These are phyloP conservation scores for Armadillidium nasatum DNA, from an alignment of 1,140 invertebrate genomes.

Conservation along the genomic window DNA sequence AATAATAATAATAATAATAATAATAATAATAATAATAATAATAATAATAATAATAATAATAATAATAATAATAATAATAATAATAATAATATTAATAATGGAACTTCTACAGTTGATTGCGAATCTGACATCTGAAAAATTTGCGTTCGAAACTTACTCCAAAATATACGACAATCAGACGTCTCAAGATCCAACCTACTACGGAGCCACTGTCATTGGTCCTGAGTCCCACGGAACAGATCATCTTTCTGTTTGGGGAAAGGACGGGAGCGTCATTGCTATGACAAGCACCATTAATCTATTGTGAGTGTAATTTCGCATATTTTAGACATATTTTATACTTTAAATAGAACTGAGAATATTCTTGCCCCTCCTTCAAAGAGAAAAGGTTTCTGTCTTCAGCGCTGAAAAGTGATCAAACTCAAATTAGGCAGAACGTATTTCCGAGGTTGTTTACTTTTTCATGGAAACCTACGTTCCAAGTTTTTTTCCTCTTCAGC, in stretches of 20 bases:
- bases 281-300: slow-evolving; percentile 27
- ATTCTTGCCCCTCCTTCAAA: background rate
- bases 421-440: background rate
- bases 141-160: background rate
- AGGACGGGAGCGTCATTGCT: slow-evolving; percentile 9
- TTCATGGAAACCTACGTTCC: background rate
- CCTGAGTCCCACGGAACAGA: slow-evolving; percentile 17
- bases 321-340: background rate
- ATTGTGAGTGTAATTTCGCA: slow-evolving; percentile 9
- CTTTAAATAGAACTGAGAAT: too few relatives aligned
- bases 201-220: background rate
- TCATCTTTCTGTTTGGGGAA: slow-evolving; percentile 17
- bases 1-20: too few relatives aligned
- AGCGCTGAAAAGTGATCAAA: too few relatives aligned
- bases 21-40: too few relatives aligned
- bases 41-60: too few relatives aligned
- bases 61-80: background rate
- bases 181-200: slow-evolving; percentile 24
- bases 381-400: background rate
- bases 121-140: background rate
- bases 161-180: slow-evolving; percentile 13
- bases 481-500: background rate
- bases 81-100: background rate
- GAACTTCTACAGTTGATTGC: background rate
- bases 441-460: background rate